Percentiles rank a stretch among this genome's conserved stretches.
These are phyloP conservation scores for Cossypha heuglini DNA, from an alignment of 2,797 vertebrate species.

Conservation along the genomic window DNA sequence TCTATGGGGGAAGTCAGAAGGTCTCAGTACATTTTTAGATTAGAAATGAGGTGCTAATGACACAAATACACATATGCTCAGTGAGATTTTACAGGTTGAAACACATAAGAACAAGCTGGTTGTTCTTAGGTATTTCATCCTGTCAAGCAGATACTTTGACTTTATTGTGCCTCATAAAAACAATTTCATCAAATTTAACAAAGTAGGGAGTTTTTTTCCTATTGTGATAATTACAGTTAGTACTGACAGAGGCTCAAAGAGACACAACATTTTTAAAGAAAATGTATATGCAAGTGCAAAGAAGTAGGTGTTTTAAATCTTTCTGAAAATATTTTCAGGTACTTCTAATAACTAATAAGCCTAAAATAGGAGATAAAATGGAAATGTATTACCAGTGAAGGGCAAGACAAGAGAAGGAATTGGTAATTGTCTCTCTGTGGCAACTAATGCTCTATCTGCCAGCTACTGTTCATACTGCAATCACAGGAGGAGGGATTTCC, in stretches of 20 bases:
- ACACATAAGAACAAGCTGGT: slow-evolving; percentile 68
- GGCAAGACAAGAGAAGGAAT: background rate
- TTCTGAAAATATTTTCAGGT: background rate
- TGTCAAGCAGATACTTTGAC: slow-evolving; percentile 39
- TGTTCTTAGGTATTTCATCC: slow-evolving; percentile 58
- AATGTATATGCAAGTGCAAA: background rate
- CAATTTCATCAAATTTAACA: background rate
- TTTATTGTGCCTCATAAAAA: background rate
- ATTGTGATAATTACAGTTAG: background rate
- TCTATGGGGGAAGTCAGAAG: background rate
- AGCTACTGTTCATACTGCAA: background rate
- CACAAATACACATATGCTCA: slow-evolving; percentile 33
- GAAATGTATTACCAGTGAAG: background rate
- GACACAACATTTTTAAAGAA: background rate
- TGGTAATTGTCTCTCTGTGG: background rate
- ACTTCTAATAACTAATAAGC: background rate
- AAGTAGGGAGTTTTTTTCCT: background rate
- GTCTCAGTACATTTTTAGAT: slow-evolving; percentile 66
- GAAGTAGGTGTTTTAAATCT: background rate
- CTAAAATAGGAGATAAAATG: background rate
- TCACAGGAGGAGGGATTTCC: slow-evolving; percentile 6
- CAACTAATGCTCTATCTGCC: background rate
- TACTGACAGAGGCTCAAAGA: background rate
- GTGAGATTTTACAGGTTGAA: slow-evolving; percentile 30
- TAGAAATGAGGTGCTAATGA: slow-evolving; percentile 61